Evolutionary conservation across 2,888 invertebrate genomes (phyloP).

Genomic region (Spisula subtruncata): DNA sequence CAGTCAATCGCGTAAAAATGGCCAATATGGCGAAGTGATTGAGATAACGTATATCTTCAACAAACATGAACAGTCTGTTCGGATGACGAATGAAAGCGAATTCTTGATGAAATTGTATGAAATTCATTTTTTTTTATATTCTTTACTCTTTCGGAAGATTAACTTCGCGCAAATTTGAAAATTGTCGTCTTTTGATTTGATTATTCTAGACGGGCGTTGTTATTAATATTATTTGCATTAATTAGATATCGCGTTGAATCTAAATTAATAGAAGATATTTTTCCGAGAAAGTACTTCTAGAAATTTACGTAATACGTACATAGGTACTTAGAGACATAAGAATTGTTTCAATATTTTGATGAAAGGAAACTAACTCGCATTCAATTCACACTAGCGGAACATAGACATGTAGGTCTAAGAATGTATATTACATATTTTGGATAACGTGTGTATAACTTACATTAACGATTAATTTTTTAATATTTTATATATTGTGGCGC

Average conservation of each 20-base stretch:
- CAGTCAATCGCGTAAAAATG: slow-evolving; percentile 33
- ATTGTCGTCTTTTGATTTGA: not conserved
- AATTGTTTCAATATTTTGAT: not conserved
- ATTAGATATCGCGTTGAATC: not conserved
- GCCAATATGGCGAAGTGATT: slow-evolving; percentile 16
- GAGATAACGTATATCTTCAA: slow-evolving; percentile 26
- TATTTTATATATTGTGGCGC: too few species aligned
- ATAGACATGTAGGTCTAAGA: too few species aligned
- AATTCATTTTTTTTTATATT: not conserved
- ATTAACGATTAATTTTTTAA: too few species aligned
- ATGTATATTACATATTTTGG: too few species aligned
- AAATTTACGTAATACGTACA: not conserved
- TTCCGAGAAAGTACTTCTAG: not conserved
- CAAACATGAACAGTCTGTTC: slow-evolving; percentile 12
- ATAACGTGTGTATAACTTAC: too few species aligned
- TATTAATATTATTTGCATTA: not conserved
- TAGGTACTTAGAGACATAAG: not conserved
- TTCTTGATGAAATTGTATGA: slow-evolving; percentile 4
- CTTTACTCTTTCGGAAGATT: not conserved
- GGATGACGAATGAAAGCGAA: not conserved
- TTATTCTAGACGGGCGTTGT: not conserved
- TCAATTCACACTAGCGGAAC: not conserved
- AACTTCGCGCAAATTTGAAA: not conserved
- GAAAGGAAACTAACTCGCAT: not conserved
- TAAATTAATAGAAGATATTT: not conserved